Percentiles rank a stretch among this genome's conserved stretches.
These are phyloP conservation scores for Papilio machaon DNA, from an alignment of 1,140 invertebrate genomes.

Conservation along the genomic window DNA sequence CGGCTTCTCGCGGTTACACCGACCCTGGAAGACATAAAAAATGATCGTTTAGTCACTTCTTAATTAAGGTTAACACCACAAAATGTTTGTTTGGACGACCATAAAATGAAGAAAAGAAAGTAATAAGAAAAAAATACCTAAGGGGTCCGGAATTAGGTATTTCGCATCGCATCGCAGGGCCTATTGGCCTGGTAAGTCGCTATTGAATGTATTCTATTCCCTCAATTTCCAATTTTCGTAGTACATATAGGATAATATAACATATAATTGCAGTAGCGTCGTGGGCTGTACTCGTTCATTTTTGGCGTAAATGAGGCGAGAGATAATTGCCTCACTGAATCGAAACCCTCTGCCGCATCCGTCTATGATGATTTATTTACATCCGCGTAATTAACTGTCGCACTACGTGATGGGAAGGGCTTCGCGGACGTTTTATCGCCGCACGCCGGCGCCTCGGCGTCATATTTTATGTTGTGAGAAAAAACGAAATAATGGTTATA, in stretches of 20 bases:
- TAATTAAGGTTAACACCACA: background rate
- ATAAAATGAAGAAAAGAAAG: too few relatives aligned
- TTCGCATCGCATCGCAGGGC: background rate
- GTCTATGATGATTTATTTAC: slow-evolving; percentile 81
- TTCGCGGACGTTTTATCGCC: slow-evolving; percentile 73
- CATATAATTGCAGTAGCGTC: background rate
- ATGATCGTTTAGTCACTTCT: background rate
- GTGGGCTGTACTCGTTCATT: slow-evolving; percentile 52
- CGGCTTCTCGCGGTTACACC: slow-evolving; percentile 99
- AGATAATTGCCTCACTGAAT: slow-evolving; percentile 78
- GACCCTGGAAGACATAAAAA: slow-evolving; percentile 89
- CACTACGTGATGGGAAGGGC: slow-evolving; percentile 79
- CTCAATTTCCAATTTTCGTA: background rate
- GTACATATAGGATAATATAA: background rate
- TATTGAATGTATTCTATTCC: background rate
- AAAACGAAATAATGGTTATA: slow-evolving; percentile 71
- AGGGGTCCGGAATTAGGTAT: too few relatives aligned
- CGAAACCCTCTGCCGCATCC: slow-evolving; percentile 72
- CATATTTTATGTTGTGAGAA: slow-evolving; percentile 69
- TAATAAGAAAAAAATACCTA: too few relatives aligned
- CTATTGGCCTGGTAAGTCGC: background rate
- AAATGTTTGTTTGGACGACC: background rate
- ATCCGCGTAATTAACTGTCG: slow-evolving; percentile 81
- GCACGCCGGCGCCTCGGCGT: slow-evolving; percentile 61
- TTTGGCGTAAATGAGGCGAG: slow-evolving; percentile 77